These are phyloP conservation scores for Acomys russatus DNA, from an alignment of 2,797 vertebrate species.

Conservation along the genomic window DNA sequence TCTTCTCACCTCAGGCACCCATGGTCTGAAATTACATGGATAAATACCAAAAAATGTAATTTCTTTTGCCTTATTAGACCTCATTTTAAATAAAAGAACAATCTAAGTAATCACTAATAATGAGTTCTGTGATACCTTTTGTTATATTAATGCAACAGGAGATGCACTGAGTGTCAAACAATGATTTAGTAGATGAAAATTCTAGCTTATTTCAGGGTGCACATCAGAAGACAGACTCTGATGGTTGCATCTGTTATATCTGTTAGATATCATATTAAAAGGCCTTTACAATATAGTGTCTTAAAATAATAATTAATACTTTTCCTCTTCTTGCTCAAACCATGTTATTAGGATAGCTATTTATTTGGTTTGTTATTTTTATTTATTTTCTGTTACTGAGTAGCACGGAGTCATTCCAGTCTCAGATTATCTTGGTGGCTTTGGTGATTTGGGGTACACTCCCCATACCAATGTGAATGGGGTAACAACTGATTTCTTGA, in stretches of 20 bases:
- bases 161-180: neutral
- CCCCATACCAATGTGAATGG: neutral
- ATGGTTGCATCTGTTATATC: neutral
- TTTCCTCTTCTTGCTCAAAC: neutral
- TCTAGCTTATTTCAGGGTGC: neutral
- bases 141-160: neutral
- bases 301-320: neutral
- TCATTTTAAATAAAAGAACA: conserved; percentile 51
- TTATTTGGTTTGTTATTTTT: neutral
- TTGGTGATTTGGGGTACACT: neutral
- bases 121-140: neutral
- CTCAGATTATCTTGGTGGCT: neutral
- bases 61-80: neutral
- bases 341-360: neutral
- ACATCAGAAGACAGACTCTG: neutral
- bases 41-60: neutral
- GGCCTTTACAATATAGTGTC: neutral
- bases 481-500: neutral
- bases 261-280: conserved; percentile 1
- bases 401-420: neutral
- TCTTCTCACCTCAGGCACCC: neutral
- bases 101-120: neutral
- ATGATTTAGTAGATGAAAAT: neutral
- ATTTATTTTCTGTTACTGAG: neutral
- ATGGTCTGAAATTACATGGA: neutral